Base-by-base conservation (phyloP, 2,113 vertebrate genomes). In the Proteles cristata region DNA sequence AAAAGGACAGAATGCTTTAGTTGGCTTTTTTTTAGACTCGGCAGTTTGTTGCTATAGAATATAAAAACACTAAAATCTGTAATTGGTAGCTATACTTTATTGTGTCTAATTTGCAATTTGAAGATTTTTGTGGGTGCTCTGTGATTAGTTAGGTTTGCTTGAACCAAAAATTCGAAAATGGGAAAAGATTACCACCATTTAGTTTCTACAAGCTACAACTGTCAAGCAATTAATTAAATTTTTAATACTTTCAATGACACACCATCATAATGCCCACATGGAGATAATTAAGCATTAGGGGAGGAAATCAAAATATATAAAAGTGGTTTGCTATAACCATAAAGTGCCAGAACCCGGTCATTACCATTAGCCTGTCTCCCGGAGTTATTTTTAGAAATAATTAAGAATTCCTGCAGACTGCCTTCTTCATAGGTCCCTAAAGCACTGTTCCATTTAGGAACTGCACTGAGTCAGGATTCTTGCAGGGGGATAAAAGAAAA, bases 221-320 rank as follows among this genome's bases (percentile, higher is more conserved):
- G 90, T 96, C 93, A 97, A 85, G 77, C 88, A 96, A 97, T 97
- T 97, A 98, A 96, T 97, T 98, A 98, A 90, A 96, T 68, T 97
- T 97, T 87, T 26, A 53, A 96, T 71, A 77, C 93, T 95, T 97
- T 96, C 61, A 93, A 15, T 90, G 92, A 96, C 16, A 97, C 5
- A 66, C 15, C 76, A 79, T 94, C 90, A 90, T 66, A 97, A 94
- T 80, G 96, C 0, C 33, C 43, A 97, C 96, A 93, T 68, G 12
- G 50, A 98, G 66, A 58, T 88, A 96, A 98, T 97, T 63, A 97
- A 97, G 68, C 39, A 97, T 97, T 81, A 95, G 85, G 63, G 15
- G 12, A 89, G 61, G 90, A 97, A 98, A 98, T 95, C 94, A 97
- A 98, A 97, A 81, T 63, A 95, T 96, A 90, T 21, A 95, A 76